Conservation (phyloP, 2,888 invertebrate species). For the Xestia sexstrigata region DNA sequence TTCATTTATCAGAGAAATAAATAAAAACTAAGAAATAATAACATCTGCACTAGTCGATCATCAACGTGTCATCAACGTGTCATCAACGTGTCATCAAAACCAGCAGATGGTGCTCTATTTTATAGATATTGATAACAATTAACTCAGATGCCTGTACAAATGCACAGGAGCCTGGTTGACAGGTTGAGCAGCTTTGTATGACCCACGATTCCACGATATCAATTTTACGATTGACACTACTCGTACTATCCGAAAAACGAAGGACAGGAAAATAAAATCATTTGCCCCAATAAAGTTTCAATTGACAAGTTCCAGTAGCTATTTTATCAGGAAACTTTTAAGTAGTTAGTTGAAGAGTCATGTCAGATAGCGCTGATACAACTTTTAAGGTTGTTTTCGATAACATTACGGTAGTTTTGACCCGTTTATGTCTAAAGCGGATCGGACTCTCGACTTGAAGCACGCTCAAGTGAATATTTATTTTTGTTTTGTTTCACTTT, state of each 20-base stretch:
- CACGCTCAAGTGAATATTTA: background rate
- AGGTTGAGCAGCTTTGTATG: background rate
- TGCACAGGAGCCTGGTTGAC: background rate
- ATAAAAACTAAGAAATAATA: too few relatives aligned
- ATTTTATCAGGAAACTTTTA: constrained; percentile 14
- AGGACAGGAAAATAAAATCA: background rate
- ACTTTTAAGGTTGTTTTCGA: constrained; percentile 7
- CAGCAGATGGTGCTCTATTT: too few relatives aligned
- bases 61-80: too few relatives aligned
- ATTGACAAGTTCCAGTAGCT: background rate
- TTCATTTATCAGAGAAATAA: too few relatives aligned
- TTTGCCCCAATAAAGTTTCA: background rate
- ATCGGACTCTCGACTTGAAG: background rate
- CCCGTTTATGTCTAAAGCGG: background rate
- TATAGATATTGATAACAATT: too few relatives aligned
- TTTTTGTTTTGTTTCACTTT: background rate
- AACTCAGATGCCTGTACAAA: background rate
- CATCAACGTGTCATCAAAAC: too few relatives aligned
- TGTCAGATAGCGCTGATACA: constrained; percentile 10
- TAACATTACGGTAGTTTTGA: background rate
- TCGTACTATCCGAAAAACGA: background rate
- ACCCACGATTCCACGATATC: background rate
- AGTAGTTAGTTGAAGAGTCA: background rate
- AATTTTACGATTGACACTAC: background rate
- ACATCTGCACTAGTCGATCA: too few relatives aligned